Conservation (phyloP, 2,797 vertebrate species). For the Numenius phaeopus region DNA sequence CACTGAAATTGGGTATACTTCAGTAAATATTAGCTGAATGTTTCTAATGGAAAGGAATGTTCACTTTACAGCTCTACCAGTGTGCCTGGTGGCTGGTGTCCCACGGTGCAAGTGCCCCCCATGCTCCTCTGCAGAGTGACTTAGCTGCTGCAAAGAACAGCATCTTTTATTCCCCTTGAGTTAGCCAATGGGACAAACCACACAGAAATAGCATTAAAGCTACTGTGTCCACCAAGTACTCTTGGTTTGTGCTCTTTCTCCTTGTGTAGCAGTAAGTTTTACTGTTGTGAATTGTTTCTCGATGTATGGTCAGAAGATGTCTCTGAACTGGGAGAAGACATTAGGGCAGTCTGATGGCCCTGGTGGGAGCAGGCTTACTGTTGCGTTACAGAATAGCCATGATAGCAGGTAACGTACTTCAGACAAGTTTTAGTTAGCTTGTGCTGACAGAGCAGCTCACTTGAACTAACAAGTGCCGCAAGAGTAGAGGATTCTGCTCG, state of each 20-base stretch:
- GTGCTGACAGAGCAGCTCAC: not conserved
- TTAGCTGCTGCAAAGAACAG: not conserved
- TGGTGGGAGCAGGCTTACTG: not conserved
- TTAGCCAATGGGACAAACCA: not conserved
- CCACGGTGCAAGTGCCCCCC: not conserved
- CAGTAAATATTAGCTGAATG: not conserved
- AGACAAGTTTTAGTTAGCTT: not conserved
- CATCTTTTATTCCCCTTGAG: not conserved
- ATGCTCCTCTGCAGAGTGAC: rapidly evolving
- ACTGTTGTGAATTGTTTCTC: not conserved
- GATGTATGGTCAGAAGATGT: not conserved
- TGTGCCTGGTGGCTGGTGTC: not conserved
- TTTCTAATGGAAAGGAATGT: not conserved
- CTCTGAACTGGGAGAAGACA: not conserved
- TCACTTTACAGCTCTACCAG: not conserved
- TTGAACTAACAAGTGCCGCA: not conserved
- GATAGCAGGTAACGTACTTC: not conserved
- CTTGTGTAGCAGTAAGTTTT: not conserved
- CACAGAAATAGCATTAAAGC: not conserved
- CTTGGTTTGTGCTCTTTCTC: not conserved
- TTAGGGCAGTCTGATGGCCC: too few relatives aligned
- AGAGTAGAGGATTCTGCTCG: not conserved
- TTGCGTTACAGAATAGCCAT: not conserved
- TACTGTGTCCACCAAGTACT: rapidly evolving
- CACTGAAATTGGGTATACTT: not conserved